Evolutionary conservation across 1,140 invertebrate genomes (phyloP).

Genomic region (Hirudo medicinalis): DNA sequence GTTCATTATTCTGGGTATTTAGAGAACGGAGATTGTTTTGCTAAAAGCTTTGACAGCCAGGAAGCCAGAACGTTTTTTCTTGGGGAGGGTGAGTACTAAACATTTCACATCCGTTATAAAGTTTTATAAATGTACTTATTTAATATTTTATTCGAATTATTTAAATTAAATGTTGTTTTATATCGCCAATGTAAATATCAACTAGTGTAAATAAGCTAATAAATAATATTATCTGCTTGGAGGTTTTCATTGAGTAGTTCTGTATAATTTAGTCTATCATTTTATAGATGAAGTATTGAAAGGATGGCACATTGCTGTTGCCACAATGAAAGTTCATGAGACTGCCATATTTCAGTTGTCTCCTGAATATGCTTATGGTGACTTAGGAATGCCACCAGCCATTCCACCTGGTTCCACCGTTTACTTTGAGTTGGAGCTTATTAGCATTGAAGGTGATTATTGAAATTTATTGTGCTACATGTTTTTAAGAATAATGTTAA

Average conservation of each 20-base stretch:
- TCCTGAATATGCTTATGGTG: conserved; percentile 81
- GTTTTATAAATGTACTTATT: neutral
- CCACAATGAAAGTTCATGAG: conserved; percentile 85
- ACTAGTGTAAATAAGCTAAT: too few relatives aligned
- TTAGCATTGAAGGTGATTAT: conserved; percentile 36
- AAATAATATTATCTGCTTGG: neutral
- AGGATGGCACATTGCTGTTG: conserved; percentile 85
- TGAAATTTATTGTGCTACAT: too few relatives aligned
- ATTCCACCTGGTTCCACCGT: conserved; percentile 78
- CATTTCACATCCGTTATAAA: neutral
- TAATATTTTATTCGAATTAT: neutral
- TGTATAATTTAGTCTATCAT: conserved; percentile 5
- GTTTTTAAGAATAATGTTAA: neutral
- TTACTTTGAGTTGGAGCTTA: conserved; percentile 64
- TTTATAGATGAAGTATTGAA: conserved; percentile 64
- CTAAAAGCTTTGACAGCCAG: neutral
- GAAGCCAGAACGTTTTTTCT: conserved; percentile 2
- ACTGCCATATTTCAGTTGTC: conserved; percentile 65
- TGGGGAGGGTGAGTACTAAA: neutral
- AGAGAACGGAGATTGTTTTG: conserved; percentile 1
- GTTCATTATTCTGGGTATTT: conserved; percentile 2
- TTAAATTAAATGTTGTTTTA: neutral
- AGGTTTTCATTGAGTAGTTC: neutral
- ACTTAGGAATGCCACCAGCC: conserved; percentile 62
- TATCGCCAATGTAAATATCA: too few relatives aligned